Evolutionary conservation across 1,140 invertebrate species (phyloP).

Genomic region (Zaprionus ornatus): DNA sequence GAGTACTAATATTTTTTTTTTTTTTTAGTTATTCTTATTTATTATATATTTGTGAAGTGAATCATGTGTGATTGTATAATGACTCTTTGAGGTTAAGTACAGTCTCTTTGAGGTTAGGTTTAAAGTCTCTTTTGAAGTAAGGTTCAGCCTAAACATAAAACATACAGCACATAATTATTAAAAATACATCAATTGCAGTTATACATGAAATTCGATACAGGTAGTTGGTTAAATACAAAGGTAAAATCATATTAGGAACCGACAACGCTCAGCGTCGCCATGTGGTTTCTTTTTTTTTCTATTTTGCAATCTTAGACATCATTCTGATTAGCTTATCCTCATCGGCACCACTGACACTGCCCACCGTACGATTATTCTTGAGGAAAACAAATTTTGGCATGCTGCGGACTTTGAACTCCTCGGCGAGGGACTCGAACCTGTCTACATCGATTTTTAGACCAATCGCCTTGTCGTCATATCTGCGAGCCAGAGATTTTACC

Average conservation of each 20-base stretch:
- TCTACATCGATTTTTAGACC: neutral
- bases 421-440: neutral
- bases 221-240: neutral
- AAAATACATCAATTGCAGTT: neutral
- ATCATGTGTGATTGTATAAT: too few species aligned
- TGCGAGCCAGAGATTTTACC: neutral
- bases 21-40: too few species aligned
- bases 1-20: too few species aligned
- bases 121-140: neutral
- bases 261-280: neutral
- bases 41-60: too few species aligned
- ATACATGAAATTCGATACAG: neutral
- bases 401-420: neutral
- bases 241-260: neutral
- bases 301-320: neutral
- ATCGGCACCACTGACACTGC: neutral
- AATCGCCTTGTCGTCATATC: neutral
- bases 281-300: neutral
- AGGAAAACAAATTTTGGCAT: neutral
- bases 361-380: neutral
- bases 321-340: neutral
- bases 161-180: neutral
- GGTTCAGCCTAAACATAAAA: neutral
- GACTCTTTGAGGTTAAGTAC: neutral
- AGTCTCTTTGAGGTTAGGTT: neutral